A percentile compares a stretch with the other conserved stretches of the same genome.
phyloP scores from a whole-genome alignment of 2,888 invertebrate genomes.

The Drosophila phalerata region DNA sequence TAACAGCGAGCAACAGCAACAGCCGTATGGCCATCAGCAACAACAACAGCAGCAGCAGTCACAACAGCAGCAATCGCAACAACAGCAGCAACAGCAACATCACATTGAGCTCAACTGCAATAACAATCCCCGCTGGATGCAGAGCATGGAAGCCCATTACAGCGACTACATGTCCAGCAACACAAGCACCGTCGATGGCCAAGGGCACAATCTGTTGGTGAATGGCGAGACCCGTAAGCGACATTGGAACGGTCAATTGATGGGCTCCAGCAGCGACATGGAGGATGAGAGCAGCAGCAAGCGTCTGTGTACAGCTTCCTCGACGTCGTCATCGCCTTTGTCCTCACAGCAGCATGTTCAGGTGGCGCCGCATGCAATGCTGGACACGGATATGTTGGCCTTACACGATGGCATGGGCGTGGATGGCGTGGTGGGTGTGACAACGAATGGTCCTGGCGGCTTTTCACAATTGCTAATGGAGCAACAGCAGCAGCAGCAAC shows the following conservation, averaged over 20 bases:
- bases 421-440: conserved; percentile 52
- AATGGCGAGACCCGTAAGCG: conserved; percentile 80
- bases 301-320: conserved; percentile 79
- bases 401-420: conserved; percentile 81
- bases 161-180: conserved; percentile 79
- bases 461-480: conserved; percentile 79
- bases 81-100: conserved; percentile 70
- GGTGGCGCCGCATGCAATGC: conserved; percentile 65
- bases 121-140: conserved; percentile 84
- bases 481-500: conserved; percentile 76
- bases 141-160: conserved; percentile 84
- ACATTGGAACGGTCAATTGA: conserved; percentile 80
- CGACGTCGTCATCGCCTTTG: conserved; percentile 79
- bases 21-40: conserved; percentile 46
- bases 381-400: conserved; percentile 80
- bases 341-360: conserved; percentile 70
- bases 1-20: conserved; percentile 47
- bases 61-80: conserved; percentile 39
- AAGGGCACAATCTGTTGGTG: conserved; percentile 50
- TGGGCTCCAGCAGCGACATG: conserved; percentile 76
- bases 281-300: conserved; percentile 80
- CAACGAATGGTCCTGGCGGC: conserved; percentile 65
- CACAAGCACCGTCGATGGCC: conserved; percentile 65
- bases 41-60: conserved; percentile 34
- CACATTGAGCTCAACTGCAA: conserved; percentile 82